phyloP scores from a whole-genome alignment of 2,888 invertebrate genomes.

The Deroplatys truncata region DNA sequence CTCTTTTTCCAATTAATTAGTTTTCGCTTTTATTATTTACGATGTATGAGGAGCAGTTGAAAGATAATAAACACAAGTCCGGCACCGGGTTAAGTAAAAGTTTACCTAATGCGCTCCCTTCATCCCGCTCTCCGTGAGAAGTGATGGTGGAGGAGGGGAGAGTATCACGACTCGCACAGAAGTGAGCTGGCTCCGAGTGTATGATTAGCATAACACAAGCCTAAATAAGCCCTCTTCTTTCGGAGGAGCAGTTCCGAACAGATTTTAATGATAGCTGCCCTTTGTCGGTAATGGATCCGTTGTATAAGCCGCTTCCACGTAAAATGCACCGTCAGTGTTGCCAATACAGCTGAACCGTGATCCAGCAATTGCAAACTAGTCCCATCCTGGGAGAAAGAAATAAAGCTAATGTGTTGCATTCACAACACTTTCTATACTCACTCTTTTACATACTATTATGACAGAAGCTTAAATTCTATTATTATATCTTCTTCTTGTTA shows the following conservation, averaged over 20 bases:
- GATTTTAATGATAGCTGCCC: constrained; percentile 24
- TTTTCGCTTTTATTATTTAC: constrained; percentile 18
- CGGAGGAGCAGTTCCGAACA: constrained; percentile 1
- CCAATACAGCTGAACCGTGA: neutral
- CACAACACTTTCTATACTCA: too few species aligned
- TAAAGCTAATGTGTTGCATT: too few species aligned
- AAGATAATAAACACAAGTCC: constrained; percentile 22
- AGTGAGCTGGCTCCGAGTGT: neutral
- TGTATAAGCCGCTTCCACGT: neutral
- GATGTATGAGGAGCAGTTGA: constrained; percentile 16
- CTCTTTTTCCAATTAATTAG: constrained; percentile 11
- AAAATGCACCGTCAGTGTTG: neutral
- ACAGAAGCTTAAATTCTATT: too few species aligned
- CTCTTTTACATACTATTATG: too few species aligned
- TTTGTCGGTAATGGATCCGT: constrained; percentile 24
- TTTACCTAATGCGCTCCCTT: constrained; percentile 1
- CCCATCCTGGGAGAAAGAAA: too few species aligned
- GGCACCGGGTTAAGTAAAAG: constrained; percentile 22
- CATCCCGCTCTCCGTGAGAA: neutral
- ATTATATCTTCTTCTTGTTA: too few species aligned
- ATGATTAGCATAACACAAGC: constrained; percentile 27
- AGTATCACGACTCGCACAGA: neutral
- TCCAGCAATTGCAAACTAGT: too few species aligned
- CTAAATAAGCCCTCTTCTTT: constrained; percentile 1
- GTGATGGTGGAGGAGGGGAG: neutral